Evolutionary conservation across 2,113 vertebrate genomes (phyloP).

Genomic region (Genyomyrus donnyi): DNA sequence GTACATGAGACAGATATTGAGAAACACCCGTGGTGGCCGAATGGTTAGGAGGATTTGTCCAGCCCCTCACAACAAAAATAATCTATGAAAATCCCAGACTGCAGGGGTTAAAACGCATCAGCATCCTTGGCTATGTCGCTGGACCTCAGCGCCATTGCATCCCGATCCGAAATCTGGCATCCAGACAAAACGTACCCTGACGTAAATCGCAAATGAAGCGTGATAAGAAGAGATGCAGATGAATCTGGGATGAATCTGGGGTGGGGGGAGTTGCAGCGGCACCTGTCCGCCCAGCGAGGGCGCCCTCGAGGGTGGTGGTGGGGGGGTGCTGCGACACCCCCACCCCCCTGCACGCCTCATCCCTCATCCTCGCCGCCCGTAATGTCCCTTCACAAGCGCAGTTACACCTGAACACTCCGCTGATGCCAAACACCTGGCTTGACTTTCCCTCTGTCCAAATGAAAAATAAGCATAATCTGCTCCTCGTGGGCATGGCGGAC

Average conservation of each 20-base stretch:
- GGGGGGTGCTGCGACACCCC: too few relatives aligned
- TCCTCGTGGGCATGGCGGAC: slow-evolving; percentile 97
- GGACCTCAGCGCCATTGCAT: background rate
- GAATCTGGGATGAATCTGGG: background rate
- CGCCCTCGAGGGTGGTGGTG: slow-evolving; percentile 64
- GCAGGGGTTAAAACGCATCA: background rate
- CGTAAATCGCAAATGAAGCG: background rate
- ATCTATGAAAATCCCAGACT: background rate
- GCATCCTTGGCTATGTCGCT: background rate
- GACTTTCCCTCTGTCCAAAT: slow-evolving; percentile 98
- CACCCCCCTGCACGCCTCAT: slow-evolving; percentile 97
- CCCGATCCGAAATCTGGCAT: background rate
- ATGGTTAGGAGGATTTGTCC: background rate
- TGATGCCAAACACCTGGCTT: slow-evolving; percentile 99
- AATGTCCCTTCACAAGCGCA: slow-evolving; percentile 94
- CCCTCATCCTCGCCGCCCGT: slow-evolving; percentile 94
- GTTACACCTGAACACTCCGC: slow-evolving; percentile 99
- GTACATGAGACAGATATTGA: background rate
- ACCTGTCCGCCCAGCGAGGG: slow-evolving; percentile 75
- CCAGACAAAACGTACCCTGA: background rate
- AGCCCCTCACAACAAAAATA: background rate
- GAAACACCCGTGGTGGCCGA: background rate
- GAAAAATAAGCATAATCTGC: slow-evolving; percentile 99
- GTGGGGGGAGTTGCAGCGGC: slow-evolving; percentile 31
- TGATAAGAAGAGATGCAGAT: background rate